Conservation (phyloP, 2,113 vertebrate genomes). For the Amphiprion percula region DNA sequence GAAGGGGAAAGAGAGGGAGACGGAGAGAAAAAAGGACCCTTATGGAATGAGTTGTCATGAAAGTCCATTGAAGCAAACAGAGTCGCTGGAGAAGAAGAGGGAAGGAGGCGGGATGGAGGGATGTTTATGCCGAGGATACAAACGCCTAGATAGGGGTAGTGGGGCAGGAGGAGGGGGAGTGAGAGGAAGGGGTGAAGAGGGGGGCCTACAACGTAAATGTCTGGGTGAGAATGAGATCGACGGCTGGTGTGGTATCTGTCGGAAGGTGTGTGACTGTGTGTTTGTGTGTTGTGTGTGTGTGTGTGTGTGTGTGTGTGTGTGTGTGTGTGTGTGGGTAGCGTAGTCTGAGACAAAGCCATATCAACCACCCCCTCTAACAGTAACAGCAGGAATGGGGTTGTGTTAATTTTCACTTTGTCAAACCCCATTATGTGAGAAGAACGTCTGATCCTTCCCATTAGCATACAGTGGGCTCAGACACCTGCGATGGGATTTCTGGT, state of each 20-base stretch:
- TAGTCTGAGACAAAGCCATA: constrained; percentile 73
- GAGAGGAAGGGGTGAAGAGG: constrained; percentile 44
- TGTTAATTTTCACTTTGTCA: constrained; percentile 86
- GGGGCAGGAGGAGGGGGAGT: constrained; percentile 41
- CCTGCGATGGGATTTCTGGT: constrained; percentile 62
- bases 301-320: constrained; percentile 39
- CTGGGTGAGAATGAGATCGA: constrained; percentile 82
- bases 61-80: constrained; percentile 85
- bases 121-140: constrained; percentile 83
- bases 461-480: constrained; percentile 70
- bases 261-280: constrained; percentile 53
- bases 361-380: constrained; percentile 68
- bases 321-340: constrained; percentile 33
- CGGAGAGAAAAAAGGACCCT: constrained; percentile 79
- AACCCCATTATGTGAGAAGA: constrained; percentile 80
- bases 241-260: constrained; percentile 71
- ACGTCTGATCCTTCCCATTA: constrained; percentile 71
- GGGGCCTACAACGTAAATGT: constrained; percentile 70
- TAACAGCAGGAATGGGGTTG: constrained; percentile 78
- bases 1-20: constrained; percentile 75
- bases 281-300: constrained; percentile 22
- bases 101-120: constrained; percentile 71
- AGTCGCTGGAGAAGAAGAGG: constrained; percentile 78
- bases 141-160: constrained; percentile 73
- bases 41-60: constrained; percentile 85